phyloP scores from a whole-genome alignment of 2,113 vertebrate genomes.

The Mus musculus region DNA sequence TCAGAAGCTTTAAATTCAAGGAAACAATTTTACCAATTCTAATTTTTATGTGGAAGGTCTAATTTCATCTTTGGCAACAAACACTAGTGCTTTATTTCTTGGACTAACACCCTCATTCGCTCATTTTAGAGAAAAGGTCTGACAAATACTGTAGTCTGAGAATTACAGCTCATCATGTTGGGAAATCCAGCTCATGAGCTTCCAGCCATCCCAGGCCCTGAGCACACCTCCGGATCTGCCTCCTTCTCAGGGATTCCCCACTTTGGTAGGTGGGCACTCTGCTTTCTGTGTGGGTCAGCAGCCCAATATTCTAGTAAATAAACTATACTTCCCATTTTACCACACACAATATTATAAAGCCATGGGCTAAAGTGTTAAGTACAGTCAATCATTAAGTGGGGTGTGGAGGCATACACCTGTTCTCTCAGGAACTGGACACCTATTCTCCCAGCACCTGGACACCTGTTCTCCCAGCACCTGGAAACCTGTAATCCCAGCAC shows the following conservation, averaged over 20 bases:
- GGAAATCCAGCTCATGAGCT: neutral
- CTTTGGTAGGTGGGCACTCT: neutral
- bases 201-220: neutral
- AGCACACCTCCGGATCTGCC: neutral
- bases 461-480: neutral
- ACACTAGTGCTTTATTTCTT: neutral
- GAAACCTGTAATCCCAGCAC: neutral
- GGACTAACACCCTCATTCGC: neutral
- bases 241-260: neutral
- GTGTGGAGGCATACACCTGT: neutral
- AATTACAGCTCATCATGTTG: neutral
- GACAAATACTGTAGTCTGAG: neutral
- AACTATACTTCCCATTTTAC: neutral
- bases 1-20: neutral
- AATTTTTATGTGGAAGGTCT: conserved; percentile 42
- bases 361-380: neutral
- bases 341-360: neutral
- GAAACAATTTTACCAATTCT: conserved; percentile 22
- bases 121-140: conserved; percentile 27
- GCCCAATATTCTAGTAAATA: neutral
- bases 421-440: neutral
- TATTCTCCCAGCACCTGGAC: neutral
- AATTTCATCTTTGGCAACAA: conserved; percentile 42
- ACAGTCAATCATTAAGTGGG: neutral
- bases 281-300: neutral